Conservation (phyloP, 2,888 invertebrate species). For the Agonum fuliginosum region DNA sequence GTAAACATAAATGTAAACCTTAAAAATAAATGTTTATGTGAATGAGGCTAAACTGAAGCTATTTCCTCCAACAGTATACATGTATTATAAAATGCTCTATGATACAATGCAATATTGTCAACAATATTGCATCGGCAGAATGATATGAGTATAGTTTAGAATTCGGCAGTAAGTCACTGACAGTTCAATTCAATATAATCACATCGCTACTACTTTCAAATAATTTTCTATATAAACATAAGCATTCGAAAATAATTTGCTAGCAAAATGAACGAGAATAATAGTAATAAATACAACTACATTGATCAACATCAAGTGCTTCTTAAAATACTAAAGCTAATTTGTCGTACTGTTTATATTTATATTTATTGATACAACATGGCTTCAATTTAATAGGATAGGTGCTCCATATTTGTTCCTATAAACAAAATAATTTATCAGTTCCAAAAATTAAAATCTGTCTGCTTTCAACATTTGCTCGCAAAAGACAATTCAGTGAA, state of each 20-base stretch:
- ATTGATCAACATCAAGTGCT: slow-evolving; percentile 57
- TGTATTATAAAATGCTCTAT: slow-evolving; percentile 43
- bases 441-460: slow-evolving; percentile 48
- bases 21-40: too few species aligned
- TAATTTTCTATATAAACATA: slow-evolving; percentile 39
- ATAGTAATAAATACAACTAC: slow-evolving; percentile 48
- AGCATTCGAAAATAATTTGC: slow-evolving; percentile 51
- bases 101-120: neutral
- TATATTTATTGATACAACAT: slow-evolving; percentile 49
- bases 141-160: slow-evolving; percentile 37
- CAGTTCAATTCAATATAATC: slow-evolving; percentile 24
- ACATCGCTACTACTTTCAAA: slow-evolving; percentile 35
- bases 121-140: neutral
- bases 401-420: slow-evolving; percentile 60
- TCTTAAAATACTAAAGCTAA: slow-evolving; percentile 41
- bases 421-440: slow-evolving; percentile 52
- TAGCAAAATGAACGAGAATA: slow-evolving; percentile 47
- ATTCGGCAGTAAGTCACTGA: slow-evolving; percentile 14
- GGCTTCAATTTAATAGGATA: slow-evolving; percentile 60
- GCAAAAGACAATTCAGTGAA: slow-evolving; percentile 36
- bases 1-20: too few species aligned
- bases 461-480: slow-evolving; percentile 50
- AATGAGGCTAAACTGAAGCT: too few species aligned
- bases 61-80: slow-evolving; percentile 30
- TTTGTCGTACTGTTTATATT: slow-evolving; percentile 48